phyloP scores from a whole-genome alignment of 2,113 vertebrate genomes.

The Datnioides undecimradiatus region DNA sequence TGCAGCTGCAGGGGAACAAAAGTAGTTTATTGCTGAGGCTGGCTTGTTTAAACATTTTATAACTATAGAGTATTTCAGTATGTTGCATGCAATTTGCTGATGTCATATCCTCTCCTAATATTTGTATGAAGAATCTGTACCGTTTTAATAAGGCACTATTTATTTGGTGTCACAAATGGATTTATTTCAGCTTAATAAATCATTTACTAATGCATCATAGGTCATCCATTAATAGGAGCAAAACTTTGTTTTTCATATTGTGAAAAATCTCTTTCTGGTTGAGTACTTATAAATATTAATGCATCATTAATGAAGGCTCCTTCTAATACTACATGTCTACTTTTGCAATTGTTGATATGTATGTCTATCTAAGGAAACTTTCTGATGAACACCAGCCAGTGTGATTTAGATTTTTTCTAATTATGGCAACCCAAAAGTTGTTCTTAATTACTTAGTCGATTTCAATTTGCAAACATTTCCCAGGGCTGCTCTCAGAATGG shows the following conservation, averaged over 20 bases:
- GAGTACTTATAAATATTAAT: neutral
- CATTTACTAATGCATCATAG: neutral
- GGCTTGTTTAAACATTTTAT: conserved; percentile 8
- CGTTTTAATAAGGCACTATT: neutral
- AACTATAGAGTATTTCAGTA: neutral
- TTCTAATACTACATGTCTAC: neutral
- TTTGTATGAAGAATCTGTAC: neutral
- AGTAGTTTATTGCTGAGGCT: conserved; percentile 13
- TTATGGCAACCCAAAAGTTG: neutral
- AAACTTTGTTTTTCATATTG: neutral
- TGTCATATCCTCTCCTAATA: neutral
- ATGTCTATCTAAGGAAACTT: neutral
- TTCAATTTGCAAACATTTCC: neutral
- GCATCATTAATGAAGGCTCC: neutral
- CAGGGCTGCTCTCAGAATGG: neutral
- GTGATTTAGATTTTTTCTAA: neutral
- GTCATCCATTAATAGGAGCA: neutral
- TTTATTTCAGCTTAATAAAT: neutral
- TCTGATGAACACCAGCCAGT: neutral
- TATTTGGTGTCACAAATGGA: neutral
- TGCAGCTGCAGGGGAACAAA: neutral
- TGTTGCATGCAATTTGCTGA: neutral
- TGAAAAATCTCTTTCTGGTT: neutral
- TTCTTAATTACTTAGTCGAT: neutral
- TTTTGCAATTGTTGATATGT: neutral